Evolutionary conservation across 2,113 vertebrate genomes (phyloP).

Genomic region (Hippoglossus stenolepis): DNA sequence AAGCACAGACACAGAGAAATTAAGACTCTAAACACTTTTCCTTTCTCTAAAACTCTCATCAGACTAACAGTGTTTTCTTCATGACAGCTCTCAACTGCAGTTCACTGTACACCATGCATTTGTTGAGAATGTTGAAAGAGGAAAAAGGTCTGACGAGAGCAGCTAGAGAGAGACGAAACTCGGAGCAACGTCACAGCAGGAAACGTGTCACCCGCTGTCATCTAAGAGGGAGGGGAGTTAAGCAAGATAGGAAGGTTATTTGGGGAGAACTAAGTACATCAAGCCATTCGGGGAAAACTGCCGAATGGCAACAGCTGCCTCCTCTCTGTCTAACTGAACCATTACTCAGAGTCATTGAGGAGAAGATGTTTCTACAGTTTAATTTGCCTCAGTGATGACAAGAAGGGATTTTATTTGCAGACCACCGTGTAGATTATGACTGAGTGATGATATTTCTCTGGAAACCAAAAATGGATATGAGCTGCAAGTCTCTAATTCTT

Average conservation of each 20-base stretch:
- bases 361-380: neutral
- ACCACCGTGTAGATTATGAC: conserved; percentile 4
- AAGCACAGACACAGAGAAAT: neutral
- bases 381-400: neutral
- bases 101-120: neutral
- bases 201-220: conserved; percentile 30
- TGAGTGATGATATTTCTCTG: neutral
- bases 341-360: neutral
- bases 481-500: conserved; percentile 7
- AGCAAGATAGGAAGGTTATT: neutral
- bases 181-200: conserved; percentile 49
- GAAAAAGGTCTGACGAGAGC: conserved; percentile 4
- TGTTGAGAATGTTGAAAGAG: conserved; percentile 5
- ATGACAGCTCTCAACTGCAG: neutral
- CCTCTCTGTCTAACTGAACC: no score
- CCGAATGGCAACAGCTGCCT: conserved; percentile 1
- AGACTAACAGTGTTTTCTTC: neutral
- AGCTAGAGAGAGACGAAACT: conserved; percentile 10
- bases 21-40: neutral
- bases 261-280: conserved; percentile 2
- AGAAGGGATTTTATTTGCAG: neutral
- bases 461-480: conserved; percentile 38
- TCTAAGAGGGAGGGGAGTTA: conserved; percentile 18
- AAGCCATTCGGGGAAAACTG: neutral
- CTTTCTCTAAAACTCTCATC: neutral